A percentile compares a stretch with the other conserved stretches of the same genome.
Evolutionary conservation across 1,140 invertebrate genomes (phyloP).

Genomic region (Caenorhabditis inopinata): DNA sequence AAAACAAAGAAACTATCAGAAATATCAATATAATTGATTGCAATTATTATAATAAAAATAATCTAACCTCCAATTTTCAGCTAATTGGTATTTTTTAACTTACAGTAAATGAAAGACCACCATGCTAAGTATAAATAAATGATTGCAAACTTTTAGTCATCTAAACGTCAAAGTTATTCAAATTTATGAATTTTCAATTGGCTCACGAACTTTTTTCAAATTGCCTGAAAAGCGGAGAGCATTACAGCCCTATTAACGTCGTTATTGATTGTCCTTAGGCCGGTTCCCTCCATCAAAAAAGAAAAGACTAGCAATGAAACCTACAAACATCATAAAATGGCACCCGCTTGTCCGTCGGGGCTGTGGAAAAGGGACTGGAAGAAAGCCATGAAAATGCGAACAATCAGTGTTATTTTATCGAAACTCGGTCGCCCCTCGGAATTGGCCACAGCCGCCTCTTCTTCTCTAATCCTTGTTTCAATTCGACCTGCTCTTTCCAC

Average conservation of each 20-base stretch:
- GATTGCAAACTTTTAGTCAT: too few relatives aligned
- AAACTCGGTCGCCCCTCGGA: background rate
- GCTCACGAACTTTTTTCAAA: background rate
- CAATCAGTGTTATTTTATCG: constrained; percentile 33
- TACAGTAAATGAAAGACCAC: too few relatives aligned
- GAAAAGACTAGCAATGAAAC: background rate
- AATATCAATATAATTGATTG: too few relatives aligned
- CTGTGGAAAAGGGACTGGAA: background rate
- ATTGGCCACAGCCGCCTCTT: background rate
- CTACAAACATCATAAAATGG: constrained; percentile 30
- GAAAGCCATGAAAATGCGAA: constrained; percentile 19
- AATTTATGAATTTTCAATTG: too few relatives aligned
- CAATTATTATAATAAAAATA: too few relatives aligned
- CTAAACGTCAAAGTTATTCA: too few relatives aligned
- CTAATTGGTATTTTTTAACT: too few relatives aligned
- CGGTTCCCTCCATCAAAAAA: background rate
- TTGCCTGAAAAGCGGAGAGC: background rate
- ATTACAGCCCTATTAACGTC: constrained; percentile 12
- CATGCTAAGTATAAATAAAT: too few relatives aligned
- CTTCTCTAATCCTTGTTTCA: constrained; percentile 20
- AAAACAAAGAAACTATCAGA: too few relatives aligned
- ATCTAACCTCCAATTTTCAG: too few relatives aligned
- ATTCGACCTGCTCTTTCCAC: constrained; percentile 28
- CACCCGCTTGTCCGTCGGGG: background rate
- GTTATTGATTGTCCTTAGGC: background rate